These are phyloP conservation scores for Hypomecis atomaria DNA, from an alignment of 2,888 invertebrate species.

Conservation along the genomic window DNA sequence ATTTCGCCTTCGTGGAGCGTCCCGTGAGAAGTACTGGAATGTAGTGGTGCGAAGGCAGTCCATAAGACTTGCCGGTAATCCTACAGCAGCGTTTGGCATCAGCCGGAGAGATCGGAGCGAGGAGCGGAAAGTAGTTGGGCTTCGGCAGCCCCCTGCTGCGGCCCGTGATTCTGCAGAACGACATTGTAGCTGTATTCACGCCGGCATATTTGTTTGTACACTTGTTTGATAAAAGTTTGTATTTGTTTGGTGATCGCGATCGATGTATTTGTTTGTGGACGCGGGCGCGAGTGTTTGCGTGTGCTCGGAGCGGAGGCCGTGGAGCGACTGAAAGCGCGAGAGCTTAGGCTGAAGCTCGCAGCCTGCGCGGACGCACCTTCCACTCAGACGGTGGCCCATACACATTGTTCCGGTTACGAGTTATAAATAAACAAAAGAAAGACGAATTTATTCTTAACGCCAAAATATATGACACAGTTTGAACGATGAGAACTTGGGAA, in stretches of 20 bases:
- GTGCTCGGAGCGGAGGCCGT: slow-evolving; percentile 64
- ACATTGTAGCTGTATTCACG: slow-evolving; percentile 79
- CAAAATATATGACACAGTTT: slow-evolving; percentile 78
- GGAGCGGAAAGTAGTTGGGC: slow-evolving; percentile 92
- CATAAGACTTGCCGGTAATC: slow-evolving; percentile 91
- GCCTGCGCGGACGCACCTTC: slow-evolving; percentile 69
- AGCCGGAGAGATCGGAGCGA: slow-evolving; percentile 92
- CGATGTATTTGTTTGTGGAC: slow-evolving; percentile 52
- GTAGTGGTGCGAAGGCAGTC: slow-evolving; percentile 90
- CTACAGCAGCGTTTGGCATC: slow-evolving; percentile 92
- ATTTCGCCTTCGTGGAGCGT: slow-evolving; percentile 80
- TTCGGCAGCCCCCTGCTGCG: slow-evolving; percentile 91
- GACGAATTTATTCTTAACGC: slow-evolving; percentile 73
- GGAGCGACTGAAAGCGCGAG: slow-evolving; percentile 67
- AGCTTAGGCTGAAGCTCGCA: slow-evolving; percentile 55
- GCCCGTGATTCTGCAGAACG: slow-evolving; percentile 92
- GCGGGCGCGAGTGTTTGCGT: slow-evolving; percentile 62
- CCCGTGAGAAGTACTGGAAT: slow-evolving; percentile 89
- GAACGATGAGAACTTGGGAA: slow-evolving; percentile 64
- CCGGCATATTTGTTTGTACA: slow-evolving; percentile 74
- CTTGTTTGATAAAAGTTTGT: slow-evolving; percentile 38
- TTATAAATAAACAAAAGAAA: slow-evolving; percentile 82
- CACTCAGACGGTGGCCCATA: slow-evolving; percentile 78
- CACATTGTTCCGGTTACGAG: slow-evolving; percentile 79
- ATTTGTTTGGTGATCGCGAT: slow-evolving; percentile 53